Evolutionary conservation across 2,888 invertebrate species (phyloP).

Genomic region (Gymnocheta viridis): DNA sequence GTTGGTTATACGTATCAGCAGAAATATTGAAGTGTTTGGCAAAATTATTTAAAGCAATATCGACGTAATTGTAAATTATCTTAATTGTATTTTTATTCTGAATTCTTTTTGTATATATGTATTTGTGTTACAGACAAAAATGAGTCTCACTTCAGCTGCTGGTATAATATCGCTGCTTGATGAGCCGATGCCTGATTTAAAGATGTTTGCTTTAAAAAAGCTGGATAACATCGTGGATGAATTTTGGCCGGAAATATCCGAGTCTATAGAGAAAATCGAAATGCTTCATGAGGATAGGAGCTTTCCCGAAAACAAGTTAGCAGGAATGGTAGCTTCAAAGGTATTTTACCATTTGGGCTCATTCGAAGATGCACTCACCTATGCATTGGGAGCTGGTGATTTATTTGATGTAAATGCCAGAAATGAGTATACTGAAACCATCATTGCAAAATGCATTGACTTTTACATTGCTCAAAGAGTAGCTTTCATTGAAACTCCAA

Average conservation of each 20-base stretch:
- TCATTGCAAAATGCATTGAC: slow-evolving; percentile 98
- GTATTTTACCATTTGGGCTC: slow-evolving; percentile 99
- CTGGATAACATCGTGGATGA: slow-evolving; percentile 97
- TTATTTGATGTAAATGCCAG: slow-evolving; percentile 97
- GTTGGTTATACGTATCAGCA: no score
- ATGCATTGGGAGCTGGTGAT: slow-evolving; percentile 97
- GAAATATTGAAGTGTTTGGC: no score
- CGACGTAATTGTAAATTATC: no score
- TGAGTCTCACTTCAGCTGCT: slow-evolving; percentile 86
- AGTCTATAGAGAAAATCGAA: slow-evolving; percentile 98
- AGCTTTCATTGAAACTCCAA: slow-evolving; percentile 87
- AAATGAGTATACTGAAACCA: slow-evolving; percentile 98
- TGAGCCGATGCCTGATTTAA: slow-evolving; percentile 95
- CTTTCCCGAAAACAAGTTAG: slow-evolving; percentile 94
- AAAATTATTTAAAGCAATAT: no score
- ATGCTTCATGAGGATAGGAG: slow-evolving; percentile 96
- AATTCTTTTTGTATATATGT: background rate
- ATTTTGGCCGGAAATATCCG: slow-evolving; percentile 99
- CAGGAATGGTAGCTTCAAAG: slow-evolving; percentile 98
- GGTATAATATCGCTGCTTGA: slow-evolving; percentile 98
- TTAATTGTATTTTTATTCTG: background rate
- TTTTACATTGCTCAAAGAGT: slow-evolving; percentile 95
- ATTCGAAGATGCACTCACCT: slow-evolving; percentile 98
- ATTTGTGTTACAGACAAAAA: slow-evolving; percentile 20
- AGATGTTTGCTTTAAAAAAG: slow-evolving; percentile 96